A percentile compares a stretch with the other conserved stretches of the same genome.
phyloP scores from a whole-genome alignment of 2,888 invertebrate species.

The Sinohyriopsis cumingii region DNA sequence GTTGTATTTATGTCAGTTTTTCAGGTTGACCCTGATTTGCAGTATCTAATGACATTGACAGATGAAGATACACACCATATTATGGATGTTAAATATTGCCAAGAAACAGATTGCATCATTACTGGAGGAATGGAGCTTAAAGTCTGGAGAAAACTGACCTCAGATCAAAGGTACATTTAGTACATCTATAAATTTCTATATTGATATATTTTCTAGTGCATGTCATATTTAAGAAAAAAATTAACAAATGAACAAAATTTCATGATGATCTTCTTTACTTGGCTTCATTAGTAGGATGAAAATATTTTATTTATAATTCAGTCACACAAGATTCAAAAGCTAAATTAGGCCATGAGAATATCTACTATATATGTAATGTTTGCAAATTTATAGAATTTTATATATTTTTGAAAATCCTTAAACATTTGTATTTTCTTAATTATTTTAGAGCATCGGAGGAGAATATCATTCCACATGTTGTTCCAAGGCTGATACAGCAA shows the following conservation, averaged over 20 bases:
- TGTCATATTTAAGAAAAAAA: too few relatives aligned
- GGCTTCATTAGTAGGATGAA: too few relatives aligned
- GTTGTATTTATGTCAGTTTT: too few relatives aligned
- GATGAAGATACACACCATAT: constrained; percentile 59
- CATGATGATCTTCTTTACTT: too few relatives aligned
- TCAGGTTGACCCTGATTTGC: constrained; percentile 1
- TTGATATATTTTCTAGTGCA: background rate
- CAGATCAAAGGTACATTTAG: constrained; percentile 23
- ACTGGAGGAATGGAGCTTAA: constrained; percentile 60
- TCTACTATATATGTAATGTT: too few relatives aligned
- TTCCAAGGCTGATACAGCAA: constrained; percentile 27
- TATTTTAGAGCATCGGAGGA: constrained; percentile 18
- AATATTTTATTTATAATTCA: too few relatives aligned
- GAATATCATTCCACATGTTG: constrained; percentile 17
- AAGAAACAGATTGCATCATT: constrained; percentile 40
- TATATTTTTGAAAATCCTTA: background rate
- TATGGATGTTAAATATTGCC: constrained; percentile 44
- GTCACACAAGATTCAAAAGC: too few relatives aligned
- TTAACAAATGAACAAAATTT: too few relatives aligned
- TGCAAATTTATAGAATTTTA: background rate
- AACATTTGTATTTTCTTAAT: background rate
- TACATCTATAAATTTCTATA: too few relatives aligned
- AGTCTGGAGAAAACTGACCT: constrained; percentile 47
- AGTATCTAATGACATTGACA: constrained; percentile 52
- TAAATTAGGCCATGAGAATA: too few relatives aligned